Evolutionary conservation across 2,797 vertebrate genomes (phyloP).

Genomic region (Rhabdophis nuchalis): DNA sequence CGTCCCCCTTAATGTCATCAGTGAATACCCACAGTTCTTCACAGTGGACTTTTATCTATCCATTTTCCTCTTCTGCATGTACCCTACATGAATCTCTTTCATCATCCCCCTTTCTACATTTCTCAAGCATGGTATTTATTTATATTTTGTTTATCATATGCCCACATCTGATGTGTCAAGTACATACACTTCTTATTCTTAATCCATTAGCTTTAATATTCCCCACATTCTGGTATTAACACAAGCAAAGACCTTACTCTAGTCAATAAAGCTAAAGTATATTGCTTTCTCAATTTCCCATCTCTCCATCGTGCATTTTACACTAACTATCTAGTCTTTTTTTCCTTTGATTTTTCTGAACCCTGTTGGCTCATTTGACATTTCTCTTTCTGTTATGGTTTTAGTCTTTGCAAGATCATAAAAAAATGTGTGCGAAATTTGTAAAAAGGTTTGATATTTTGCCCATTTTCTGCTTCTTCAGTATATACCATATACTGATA

Average conservation of each 20-base stretch:
- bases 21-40: neutral
- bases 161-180: neutral
- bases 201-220: neutral
- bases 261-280: neutral
- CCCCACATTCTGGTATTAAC: neutral
- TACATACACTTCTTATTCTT: neutral
- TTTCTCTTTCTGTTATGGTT: neutral
- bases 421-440: neutral
- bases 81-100: neutral
- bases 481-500: neutral
- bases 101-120: neutral
- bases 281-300: neutral
- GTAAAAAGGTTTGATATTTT: neutral
- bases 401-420: neutral
- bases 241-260: neutral
- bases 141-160: neutral
- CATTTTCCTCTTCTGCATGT: neutral
- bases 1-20: neutral
- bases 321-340: neutral
- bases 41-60: neutral
- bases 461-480: neutral
- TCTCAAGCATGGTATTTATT: neutral
- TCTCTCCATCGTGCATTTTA: neutral
- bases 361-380: neutral
- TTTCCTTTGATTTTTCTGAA: neutral